Evolutionary conservation across 2,797 vertebrate species (phyloP).

Genomic region (Helicolenus hilgendorfi): DNA sequence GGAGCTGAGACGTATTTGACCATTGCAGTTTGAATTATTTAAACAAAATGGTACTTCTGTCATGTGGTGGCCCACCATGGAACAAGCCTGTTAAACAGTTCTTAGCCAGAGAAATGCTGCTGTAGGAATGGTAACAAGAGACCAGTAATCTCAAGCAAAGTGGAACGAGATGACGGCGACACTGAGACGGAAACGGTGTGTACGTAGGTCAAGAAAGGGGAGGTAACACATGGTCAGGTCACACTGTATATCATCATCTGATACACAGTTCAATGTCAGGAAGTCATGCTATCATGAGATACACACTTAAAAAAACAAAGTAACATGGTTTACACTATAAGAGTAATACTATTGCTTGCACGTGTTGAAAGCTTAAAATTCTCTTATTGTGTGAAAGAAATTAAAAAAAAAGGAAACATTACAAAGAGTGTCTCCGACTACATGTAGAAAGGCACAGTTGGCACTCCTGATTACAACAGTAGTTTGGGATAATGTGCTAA

Average conservation of each 20-base stretch:
- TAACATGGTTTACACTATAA: constrained; percentile 62
- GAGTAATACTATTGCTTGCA: constrained; percentile 82
- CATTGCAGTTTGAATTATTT: neutral
- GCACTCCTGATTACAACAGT: constrained; percentile 83
- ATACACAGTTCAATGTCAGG: constrained; percentile 46
- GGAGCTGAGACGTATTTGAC: neutral
- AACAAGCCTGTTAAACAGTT: constrained; percentile 9
- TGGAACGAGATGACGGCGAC: constrained; percentile 5
- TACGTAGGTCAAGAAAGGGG: neutral
- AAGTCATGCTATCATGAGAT: constrained; percentile 61
- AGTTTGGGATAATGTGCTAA: constrained; percentile 70
- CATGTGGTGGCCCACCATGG: neutral
- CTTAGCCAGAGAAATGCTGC: neutral
- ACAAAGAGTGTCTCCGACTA: constrained; percentile 69
- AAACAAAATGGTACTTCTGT: neutral
- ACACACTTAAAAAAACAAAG: constrained; percentile 49
- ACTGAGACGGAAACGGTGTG: constrained; percentile 27
- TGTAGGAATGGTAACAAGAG: constrained; percentile 2
- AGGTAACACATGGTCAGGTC: constrained; percentile 22
- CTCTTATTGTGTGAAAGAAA: constrained; percentile 48
- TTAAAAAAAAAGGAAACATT: constrained; percentile 16
- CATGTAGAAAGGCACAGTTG: constrained; percentile 87
- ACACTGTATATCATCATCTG: constrained; percentile 19
- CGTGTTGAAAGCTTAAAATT: constrained; percentile 69
- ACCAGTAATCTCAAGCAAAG: constrained; percentile 19